Evolutionary conservation across 2,113 vertebrate genomes (phyloP), one percentile per base, ranked within the genome.

Genomic region (Phylloscopus trochilus): DNA sequence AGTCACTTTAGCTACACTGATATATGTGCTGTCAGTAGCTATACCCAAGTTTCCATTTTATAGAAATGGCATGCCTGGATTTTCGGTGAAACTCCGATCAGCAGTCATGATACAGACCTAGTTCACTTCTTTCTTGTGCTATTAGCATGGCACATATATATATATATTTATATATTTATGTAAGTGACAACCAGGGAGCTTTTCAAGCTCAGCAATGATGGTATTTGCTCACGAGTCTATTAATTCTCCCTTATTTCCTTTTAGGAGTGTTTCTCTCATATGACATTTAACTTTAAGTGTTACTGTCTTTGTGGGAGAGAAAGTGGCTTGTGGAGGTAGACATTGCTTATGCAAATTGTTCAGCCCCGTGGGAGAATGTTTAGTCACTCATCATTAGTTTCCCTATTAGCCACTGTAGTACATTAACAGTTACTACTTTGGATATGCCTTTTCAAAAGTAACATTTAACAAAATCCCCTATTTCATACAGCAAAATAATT

Each of bases 301-400:
- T 78, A 37, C 63, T 76, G 31, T 73, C 70, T 56, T 79, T 89
- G 43, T 69, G 52, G 47, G 67, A 91, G 63, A 66, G 19, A 87
- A 90, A 68, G 80, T 70, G 47, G 28, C 46, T 93, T 74, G 69
- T 83, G 47, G 77, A 96, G 21, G 56, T 51, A 51, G 59, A 28
- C 35, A 53, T 47, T 84, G 66, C 63, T 87, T 44, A 89, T 83
- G 75, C 35, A 95, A 75, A 97, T 93, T 69, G 20, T 49, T 72
- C 92, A 21, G 44, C 64, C 85, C 73, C 22, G 1, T 73, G 85
- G 82, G 89, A 80, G 55, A 75, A 78, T 37, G 16, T 83, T 95
- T 60, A 88, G 78, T 66, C 83, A 74, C 89, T 93, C 44, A 13
- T 49, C 93, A 78, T 95, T 78, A 83, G 13, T 84, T 95, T 81